Percentiles rank a stretch among this genome's conserved stretches.
phyloP scores from a whole-genome alignment of 2,797 vertebrate genomes.

The Echiichthys vipera region DNA sequence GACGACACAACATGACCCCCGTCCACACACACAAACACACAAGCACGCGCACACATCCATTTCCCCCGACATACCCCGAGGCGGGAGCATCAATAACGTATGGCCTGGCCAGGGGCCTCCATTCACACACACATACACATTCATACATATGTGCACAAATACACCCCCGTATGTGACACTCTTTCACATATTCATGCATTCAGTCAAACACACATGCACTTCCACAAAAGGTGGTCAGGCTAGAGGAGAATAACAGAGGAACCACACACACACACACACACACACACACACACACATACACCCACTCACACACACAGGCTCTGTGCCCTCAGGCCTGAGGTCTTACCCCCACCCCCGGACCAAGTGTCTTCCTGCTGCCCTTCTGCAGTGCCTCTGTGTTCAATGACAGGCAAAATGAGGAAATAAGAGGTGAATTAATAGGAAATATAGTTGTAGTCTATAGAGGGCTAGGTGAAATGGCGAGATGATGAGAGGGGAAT shows the following conservation, averaged over 20 bases:
- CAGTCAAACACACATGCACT: slow-evolving; percentile 50
- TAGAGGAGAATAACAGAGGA: slow-evolving; percentile 51
- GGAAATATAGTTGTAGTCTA: slow-evolving; percentile 9
- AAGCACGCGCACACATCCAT: slow-evolving; percentile 79
- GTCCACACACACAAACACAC: slow-evolving; percentile 53
- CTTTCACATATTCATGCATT: slow-evolving; percentile 70
- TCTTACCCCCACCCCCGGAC: slow-evolving; percentile 40
- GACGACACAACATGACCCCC: slow-evolving; percentile 91
- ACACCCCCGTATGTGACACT: slow-evolving; percentile 50
- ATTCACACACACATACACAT: slow-evolving; percentile 80
- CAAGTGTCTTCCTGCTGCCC: slow-evolving; percentile 33
- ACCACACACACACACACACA: slow-evolving; percentile 25
- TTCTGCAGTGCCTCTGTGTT: slow-evolving; percentile 41
- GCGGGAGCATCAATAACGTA: slow-evolving; percentile 96
- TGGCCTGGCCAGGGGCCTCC: slow-evolving; percentile 86
- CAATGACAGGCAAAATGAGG: slow-evolving; percentile 27
- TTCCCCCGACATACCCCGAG: slow-evolving; percentile 90
- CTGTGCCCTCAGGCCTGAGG: slow-evolving; percentile 63
- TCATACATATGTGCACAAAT: slow-evolving; percentile 55
- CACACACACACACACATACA: slow-evolving; percentile 1
- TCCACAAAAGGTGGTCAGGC: slow-evolving; percentile 55
- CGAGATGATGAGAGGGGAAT: slow-evolving; percentile 2
- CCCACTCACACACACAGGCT: slow-evolving; percentile 28
- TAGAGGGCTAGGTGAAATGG: slow-evolving; percentile 2
- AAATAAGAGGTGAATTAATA: slow-evolving; percentile 29